Evolutionary conservation across 2,888 invertebrate genomes (phyloP), one percentile per base, ranked within the genome.

Genomic region (Volucella inflata): DNA sequence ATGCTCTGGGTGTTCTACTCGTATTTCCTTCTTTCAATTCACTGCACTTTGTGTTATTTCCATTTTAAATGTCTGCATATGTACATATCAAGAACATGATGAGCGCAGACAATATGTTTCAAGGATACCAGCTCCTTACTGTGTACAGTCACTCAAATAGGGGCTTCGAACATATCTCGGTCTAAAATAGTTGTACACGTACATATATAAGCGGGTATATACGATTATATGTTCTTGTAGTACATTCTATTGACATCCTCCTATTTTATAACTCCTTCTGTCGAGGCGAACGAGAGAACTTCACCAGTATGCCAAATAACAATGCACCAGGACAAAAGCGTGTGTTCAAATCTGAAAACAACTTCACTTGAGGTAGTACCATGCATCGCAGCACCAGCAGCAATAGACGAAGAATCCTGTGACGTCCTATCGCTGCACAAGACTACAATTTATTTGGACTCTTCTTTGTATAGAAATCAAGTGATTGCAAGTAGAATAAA

Each of bases 391-490:
- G 30, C 30, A 30, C 30, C 30, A 30, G 30, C 30, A 30, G 44
- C 51, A 14, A 48, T 12, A 14, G 42, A 36, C 44, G 11, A 12
- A 40, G 17, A 51, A 17, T 42, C 42, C 42, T 48, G 53, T 70
- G 59, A 12, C 55, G 11, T 82, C 59, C 30, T 53, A 65, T 48
- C n/a, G 11, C 53, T 67, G 50, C 38, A 55, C 50, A 30, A 72
- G 68, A 83, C 68, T 83, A 55, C 50, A 74, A 74, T 64, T 83
- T 78, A 74, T 76, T 75, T 80, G 67, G 40, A 67, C 16, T 75
- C 75, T 80, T 75, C 74, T 77, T 82, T 72, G 67, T 78, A 62
- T 38, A 57, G 68, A 68, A 83, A 74, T 83, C 72, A 78, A 78
- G 55, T 62, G 55, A 83, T 62, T 74, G 38, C 38, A 50, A 36